Percentiles rank a stretch among this genome's conserved stretches.
Conservation (phyloP, 2,797 vertebrate species). For the Carduelis carduelis region DNA sequence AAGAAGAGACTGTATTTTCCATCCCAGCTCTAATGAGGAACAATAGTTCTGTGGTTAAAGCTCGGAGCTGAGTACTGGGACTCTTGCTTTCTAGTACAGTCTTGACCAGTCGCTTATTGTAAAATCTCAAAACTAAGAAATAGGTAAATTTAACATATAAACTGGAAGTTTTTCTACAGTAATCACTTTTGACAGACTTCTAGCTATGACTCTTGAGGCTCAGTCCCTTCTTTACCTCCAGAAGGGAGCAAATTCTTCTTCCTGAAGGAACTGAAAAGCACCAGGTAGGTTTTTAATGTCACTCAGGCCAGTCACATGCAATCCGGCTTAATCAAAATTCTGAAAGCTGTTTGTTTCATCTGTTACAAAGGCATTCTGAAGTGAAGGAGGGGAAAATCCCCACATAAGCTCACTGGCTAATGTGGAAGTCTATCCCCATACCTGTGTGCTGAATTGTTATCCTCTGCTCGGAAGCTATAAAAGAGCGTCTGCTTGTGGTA, state of each 20-base stretch:
- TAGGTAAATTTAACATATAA: not conserved
- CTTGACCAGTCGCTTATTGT: not conserved
- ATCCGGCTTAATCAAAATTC: not conserved
- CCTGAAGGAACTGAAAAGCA: not conserved
- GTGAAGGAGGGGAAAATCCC: not conserved
- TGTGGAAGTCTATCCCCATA: conserved; percentile 43
- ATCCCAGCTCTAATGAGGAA: not conserved
- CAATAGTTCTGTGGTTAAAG: not conserved
- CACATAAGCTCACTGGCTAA: not conserved
- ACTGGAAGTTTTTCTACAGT: not conserved
- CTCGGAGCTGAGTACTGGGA: not conserved
- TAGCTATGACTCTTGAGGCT: not conserved
- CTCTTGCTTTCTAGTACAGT: not conserved
- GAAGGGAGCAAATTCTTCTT: not conserved
- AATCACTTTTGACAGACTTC: not conserved
- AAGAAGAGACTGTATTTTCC: not conserved
- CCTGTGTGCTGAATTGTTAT: conserved; percentile 89
- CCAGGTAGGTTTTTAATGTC: not conserved
- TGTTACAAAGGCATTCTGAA: not conserved
- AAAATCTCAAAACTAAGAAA: not conserved
- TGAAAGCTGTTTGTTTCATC: not conserved
- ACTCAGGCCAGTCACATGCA: not conserved
- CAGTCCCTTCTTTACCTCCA: not conserved
- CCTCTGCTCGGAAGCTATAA: conserved; percentile 92
- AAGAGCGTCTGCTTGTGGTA: conserved; percentile 96